Conservation (phyloP, 2,888 invertebrate genomes). For the Palloptera scutellata region DNA sequence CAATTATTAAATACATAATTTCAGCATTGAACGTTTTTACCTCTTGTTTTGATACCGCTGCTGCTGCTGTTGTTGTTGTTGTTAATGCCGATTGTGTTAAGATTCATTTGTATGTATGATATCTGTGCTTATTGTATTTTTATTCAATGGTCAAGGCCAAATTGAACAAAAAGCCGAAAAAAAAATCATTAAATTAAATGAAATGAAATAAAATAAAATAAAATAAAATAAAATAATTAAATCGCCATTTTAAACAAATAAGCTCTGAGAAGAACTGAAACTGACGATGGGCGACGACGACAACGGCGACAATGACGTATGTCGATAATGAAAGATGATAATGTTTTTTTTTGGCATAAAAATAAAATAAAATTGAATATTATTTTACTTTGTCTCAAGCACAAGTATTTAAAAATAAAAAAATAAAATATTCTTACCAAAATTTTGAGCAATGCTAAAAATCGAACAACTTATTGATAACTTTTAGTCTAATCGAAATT, state of each 20-base stretch:
- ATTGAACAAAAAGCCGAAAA: constrained; percentile 17
- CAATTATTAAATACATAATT: not conserved
- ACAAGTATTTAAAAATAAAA: no score
- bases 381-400: constrained; percentile 16
- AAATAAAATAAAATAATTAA: constrained; percentile 39
- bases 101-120: no score
- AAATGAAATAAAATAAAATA: constrained; percentile 25
- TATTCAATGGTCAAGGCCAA: constrained; percentile 57
- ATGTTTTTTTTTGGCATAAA: constrained; percentile 39
- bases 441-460: no score
- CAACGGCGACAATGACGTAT: no score
- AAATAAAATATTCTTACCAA: no score
- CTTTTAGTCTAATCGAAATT: no score
- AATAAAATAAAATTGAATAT: constrained; percentile 9
- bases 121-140: constrained; percentile 45
- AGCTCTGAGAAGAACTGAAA: not conserved
- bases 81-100: constrained; percentile 28
- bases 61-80: constrained; percentile 19
- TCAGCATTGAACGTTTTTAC: not conserved
- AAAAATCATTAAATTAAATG: constrained; percentile 10
- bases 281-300: no score
- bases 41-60: constrained; percentile 16
- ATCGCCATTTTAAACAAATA: constrained; percentile 50
- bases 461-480: no score
- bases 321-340: no score